Evolutionary conservation across 2,797 vertebrate species (phyloP).

Genomic region (Rhynchotus rufescens): DNA sequence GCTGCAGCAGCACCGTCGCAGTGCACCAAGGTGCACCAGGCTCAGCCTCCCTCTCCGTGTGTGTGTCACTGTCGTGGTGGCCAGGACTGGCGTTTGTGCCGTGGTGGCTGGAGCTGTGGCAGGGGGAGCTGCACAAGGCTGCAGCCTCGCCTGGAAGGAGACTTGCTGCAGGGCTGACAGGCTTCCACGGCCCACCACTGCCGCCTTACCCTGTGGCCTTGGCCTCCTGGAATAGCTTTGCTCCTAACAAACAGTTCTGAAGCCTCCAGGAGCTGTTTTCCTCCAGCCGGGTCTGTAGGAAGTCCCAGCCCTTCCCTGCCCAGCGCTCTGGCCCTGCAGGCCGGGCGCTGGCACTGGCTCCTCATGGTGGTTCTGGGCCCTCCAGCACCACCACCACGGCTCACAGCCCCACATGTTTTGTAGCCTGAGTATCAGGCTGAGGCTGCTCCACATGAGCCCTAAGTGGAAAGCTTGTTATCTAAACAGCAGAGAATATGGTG

Average conservation of each 20-base stretch:
- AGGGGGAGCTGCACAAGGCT: neutral
- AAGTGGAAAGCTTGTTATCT: neutral
- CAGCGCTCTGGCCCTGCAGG: neutral
- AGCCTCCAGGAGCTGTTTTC: neutral
- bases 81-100: neutral
- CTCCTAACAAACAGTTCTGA: neutral
- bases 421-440: neutral
- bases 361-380: neutral
- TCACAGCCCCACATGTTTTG: neutral
- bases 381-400: neutral
- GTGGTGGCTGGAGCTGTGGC: neutral
- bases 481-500: neutral
- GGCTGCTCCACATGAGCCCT: no score
- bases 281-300: neutral
- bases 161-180: neutral
- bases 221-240: no score
- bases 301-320: no score
- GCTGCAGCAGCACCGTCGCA: accelerated
- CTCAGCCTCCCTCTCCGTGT: accelerated
- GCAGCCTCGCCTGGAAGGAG: neutral
- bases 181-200: neutral
- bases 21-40: accelerated
- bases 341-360: neutral
- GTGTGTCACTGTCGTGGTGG: accelerated
- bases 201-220: neutral